Evolutionary conservation across 2,888 invertebrate genomes (phyloP).

Genomic region (Perizoma flavofasciatum): DNA sequence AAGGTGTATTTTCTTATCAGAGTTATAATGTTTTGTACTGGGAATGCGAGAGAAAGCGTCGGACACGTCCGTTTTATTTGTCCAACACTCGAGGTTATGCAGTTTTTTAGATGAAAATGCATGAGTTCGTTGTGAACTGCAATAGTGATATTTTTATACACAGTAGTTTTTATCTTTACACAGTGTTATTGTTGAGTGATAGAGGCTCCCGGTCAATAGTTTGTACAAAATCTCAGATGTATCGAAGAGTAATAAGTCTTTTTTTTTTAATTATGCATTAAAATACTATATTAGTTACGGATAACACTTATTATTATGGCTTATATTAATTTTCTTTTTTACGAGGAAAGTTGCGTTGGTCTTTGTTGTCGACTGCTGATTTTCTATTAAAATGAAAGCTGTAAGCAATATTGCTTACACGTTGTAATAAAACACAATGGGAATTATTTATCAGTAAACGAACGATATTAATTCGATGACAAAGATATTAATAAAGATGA

Average conservation of each 20-base stretch:
- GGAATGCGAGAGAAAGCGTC: slow-evolving; percentile 57
- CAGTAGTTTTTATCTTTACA: slow-evolving; percentile 81
- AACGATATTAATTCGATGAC: slow-evolving; percentile 25
- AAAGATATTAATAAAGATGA: slow-evolving; percentile 30
- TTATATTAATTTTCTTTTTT: slow-evolving; percentile 29
- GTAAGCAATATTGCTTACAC: slow-evolving; percentile 5
- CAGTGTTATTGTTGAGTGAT: slow-evolving; percentile 81
- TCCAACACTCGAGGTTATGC: slow-evolving; percentile 58
- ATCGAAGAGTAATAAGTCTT: slow-evolving; percentile 61
- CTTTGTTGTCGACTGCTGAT: slow-evolving; percentile 28
- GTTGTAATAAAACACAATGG: slow-evolving; percentile 21
- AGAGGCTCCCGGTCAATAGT: slow-evolving; percentile 81
- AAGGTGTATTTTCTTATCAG: slow-evolving; percentile 76
- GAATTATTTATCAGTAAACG: slow-evolving; percentile 23
- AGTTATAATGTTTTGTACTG: slow-evolving; percentile 72
- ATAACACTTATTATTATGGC: slow-evolving; percentile 25
- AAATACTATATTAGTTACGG: slow-evolving; percentile 34
- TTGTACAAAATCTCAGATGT: slow-evolving; percentile 71
- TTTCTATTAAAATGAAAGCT: slow-evolving; percentile 5
- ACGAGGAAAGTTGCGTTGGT: slow-evolving; percentile 27
- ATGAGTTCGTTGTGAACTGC: slow-evolving; percentile 47
- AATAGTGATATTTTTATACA: slow-evolving; percentile 83
- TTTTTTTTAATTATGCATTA: slow-evolving; percentile 50
- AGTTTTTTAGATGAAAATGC: slow-evolving; percentile 37
- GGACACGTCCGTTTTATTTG: slow-evolving; percentile 68